Base-by-base conservation (phyloP, 2,113 vertebrate species). In the Chlamydotis undulata region DNA sequence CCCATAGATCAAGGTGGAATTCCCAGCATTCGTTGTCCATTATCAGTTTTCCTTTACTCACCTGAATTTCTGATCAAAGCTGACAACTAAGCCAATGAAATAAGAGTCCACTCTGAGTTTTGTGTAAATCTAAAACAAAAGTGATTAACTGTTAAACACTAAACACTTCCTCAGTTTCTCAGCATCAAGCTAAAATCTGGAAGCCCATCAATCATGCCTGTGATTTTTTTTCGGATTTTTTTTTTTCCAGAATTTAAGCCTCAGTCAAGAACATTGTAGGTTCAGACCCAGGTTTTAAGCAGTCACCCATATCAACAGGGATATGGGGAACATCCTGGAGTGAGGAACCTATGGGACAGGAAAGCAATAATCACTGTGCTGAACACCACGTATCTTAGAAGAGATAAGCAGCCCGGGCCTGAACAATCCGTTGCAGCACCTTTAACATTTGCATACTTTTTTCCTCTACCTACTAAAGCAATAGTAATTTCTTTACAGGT, bases 51-150 rank as follows among this genome's bases (percentile, higher is more conserved):
- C 26, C 41, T 90, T 93, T 92, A 98, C 99, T 98, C 97, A 99
- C 99, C 91, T 98, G 89, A 99, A 98, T 23, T 98, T 98, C 83
- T 97, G 98, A 98, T 99, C 99, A 97, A 99, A 97, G 94, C 98
- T 98, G 87, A 99, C 97, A 69, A 93, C 87, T 97, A 99, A 96
- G 25, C 98, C 99, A 81, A 99, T 99, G 95, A 98, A 99, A 97
- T 98, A 99, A 52, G 98, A 97, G 10, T 70, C 12, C 6, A 82
- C 19, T 24, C 49, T 19, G 24, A 88, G 79, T 93, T 98, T n/a
- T 92, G 57, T 89, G 53, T 85, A 90, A 73, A 98, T 97, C 99
- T 98, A 77, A 92, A 98, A 73, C 17, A 91, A 31, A 45, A 92
- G 25, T 47, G 55, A 49, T 92, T 26, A 50, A 71, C 6, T 56